Conservation (phyloP, 2,888 invertebrate genomes). For the Synanthedon formicaeformis region DNA sequence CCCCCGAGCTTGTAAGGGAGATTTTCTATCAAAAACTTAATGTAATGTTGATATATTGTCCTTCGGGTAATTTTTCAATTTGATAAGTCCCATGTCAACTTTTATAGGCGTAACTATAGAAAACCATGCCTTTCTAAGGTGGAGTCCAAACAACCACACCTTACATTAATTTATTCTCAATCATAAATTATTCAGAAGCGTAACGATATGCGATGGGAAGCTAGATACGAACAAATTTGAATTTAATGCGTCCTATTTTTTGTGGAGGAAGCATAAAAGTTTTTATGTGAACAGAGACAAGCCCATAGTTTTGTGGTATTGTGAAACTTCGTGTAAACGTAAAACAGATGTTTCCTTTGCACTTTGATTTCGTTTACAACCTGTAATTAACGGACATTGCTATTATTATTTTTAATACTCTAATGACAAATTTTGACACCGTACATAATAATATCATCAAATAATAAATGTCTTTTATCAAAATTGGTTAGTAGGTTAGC, state of each 20-base stretch:
- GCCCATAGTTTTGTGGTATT: conserved; percentile 30
- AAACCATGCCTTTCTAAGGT: conserved; percentile 27
- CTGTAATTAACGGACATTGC: not conserved
- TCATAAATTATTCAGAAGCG: conserved; percentile 57
- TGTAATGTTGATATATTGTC: no score
- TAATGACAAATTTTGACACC: no score
- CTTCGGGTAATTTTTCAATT: no score
- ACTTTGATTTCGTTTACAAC: not conserved
- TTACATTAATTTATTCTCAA: conserved; percentile 37
- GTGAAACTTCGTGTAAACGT: conserved; percentile 20
- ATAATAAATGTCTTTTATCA: no score
- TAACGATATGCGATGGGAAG: conserved; percentile 47
- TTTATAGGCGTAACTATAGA: conserved; percentile 32
- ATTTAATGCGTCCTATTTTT: conserved; percentile 44
- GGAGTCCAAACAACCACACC: conserved; percentile 52
- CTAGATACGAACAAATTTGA: conserved; percentile 50
- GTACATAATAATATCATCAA: no score
- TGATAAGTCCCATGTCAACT: conserved; percentile 3
- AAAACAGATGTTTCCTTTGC: conserved; percentile 40
- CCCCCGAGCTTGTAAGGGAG: no score
- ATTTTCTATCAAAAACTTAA: no score
- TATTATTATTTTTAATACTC: not conserved
- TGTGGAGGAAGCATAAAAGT: conserved; percentile 39
- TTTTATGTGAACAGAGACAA: conserved; percentile 32
- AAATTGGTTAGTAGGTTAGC: no score